phyloP scores from a whole-genome alignment of 2,113 vertebrate species.

The Otocyon megalotis region DNA sequence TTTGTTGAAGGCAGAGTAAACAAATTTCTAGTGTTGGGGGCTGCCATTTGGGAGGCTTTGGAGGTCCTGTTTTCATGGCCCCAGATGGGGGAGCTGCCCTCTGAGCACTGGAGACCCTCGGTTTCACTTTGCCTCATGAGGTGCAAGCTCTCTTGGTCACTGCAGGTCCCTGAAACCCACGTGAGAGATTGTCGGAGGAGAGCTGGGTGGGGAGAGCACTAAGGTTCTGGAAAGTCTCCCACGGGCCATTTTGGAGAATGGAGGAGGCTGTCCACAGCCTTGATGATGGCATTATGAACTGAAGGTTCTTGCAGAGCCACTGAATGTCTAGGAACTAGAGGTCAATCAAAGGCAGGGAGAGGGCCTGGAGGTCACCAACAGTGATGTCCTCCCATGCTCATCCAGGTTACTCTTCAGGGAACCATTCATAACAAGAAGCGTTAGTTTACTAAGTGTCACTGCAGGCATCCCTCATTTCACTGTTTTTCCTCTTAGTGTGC shows the following conservation, averaged over 20 bases:
- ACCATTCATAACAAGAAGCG: not conserved
- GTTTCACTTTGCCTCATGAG: not conserved
- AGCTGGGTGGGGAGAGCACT: not conserved
- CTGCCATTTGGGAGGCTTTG: not conserved
- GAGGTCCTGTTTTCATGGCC: not conserved
- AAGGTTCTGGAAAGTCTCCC: not conserved
- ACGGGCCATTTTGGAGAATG: not conserved
- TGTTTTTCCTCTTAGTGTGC: fast-evolving
- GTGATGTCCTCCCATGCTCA: not conserved
- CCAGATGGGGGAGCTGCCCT: not conserved
- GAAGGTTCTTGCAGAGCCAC: not conserved
- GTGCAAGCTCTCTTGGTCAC: not conserved
- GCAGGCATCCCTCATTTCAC: not conserved
- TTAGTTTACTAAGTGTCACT: not conserved
- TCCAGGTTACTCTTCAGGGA: not conserved
- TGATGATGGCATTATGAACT: not conserved
- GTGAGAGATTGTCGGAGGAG: not conserved
- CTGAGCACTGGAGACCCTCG: not conserved
- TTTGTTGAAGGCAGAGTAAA: not conserved
- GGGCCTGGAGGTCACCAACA: not conserved
- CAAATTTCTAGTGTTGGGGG: not conserved
- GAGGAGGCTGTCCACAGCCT: not conserved
- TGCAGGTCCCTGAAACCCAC: not conserved
- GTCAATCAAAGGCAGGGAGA: not conserved
- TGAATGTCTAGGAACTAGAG: not conserved